Evolutionary conservation across 2,797 vertebrate species (phyloP).

Genomic region (Fringilla coelebs): DNA sequence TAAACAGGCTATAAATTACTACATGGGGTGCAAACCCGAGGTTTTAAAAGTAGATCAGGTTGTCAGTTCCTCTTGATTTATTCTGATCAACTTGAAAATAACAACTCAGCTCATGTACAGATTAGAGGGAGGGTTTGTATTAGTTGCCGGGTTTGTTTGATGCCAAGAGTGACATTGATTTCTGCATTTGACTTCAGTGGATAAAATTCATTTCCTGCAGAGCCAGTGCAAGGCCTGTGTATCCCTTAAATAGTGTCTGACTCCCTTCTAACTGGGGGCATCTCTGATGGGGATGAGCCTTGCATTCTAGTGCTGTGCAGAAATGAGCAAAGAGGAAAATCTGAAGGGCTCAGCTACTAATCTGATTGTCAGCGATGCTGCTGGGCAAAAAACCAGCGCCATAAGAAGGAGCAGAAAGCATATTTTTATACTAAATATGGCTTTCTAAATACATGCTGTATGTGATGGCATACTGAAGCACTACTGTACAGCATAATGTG

Average conservation of each 20-base stretch:
- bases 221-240: not conserved
- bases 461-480: not conserved
- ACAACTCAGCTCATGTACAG: not conserved
- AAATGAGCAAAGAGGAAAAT: not conserved
- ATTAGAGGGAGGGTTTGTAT: not conserved
- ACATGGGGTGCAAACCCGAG: not conserved
- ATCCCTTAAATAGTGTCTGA: not conserved
- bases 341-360: not conserved
- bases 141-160: not conserved
- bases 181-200: not conserved
- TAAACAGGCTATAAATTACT: not conserved
- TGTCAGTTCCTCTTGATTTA: not conserved
- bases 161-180: not conserved
- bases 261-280: not conserved
- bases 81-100: not conserved
- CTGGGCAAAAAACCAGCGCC: not conserved
- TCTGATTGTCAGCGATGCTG: not conserved
- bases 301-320: not conserved
- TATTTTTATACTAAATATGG: not conserved
- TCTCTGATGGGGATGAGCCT: not conserved
- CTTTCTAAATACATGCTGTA: not conserved
- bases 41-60: not conserved
- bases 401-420: not conserved
- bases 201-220: not conserved
- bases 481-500: not conserved